Percentiles rank a stretch among this genome's conserved stretches.
Evolutionary conservation across 2,113 vertebrate genomes (phyloP).

Genomic region (Pimephales promelas): DNA sequence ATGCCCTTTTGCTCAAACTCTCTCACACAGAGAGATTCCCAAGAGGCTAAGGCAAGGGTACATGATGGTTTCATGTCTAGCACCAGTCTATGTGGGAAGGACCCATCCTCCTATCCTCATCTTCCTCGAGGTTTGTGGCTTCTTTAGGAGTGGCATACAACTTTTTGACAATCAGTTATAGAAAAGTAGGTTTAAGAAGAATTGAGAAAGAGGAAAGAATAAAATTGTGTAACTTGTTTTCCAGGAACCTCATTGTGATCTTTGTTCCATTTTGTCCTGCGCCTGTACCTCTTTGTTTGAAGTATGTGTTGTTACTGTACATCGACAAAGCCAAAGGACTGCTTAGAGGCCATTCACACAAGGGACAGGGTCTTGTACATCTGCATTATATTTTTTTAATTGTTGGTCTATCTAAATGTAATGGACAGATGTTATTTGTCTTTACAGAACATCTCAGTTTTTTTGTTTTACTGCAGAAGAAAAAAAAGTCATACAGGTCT

Average conservation of each 20-base stretch:
- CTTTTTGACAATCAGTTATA: slow-evolving; percentile 49
- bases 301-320: not conserved
- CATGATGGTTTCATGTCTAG: slow-evolving; percentile 5
- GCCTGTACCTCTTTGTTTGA: not conserved
- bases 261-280: not conserved
- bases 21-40: not conserved
- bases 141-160: not conserved
- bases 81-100: not conserved
- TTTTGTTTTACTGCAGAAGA: too few species aligned
- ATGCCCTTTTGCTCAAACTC: not conserved
- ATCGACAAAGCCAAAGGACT: not conserved
- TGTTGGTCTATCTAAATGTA: not conserved
- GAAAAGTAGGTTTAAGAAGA: slow-evolving; percentile 20
- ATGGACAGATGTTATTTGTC: not conserved
- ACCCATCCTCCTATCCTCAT: not conserved
- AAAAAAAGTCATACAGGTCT: too few species aligned
- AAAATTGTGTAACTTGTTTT: not conserved
- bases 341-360: not conserved
- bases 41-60: not conserved
- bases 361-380: not conserved
- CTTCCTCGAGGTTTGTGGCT: not conserved
- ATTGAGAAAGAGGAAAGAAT: slow-evolving; percentile 5
- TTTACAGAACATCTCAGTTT: too few species aligned
- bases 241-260: not conserved
- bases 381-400: not conserved